Conservation (phyloP, 2,797 vertebrate species). For the Cuniculus paca region DNA sequence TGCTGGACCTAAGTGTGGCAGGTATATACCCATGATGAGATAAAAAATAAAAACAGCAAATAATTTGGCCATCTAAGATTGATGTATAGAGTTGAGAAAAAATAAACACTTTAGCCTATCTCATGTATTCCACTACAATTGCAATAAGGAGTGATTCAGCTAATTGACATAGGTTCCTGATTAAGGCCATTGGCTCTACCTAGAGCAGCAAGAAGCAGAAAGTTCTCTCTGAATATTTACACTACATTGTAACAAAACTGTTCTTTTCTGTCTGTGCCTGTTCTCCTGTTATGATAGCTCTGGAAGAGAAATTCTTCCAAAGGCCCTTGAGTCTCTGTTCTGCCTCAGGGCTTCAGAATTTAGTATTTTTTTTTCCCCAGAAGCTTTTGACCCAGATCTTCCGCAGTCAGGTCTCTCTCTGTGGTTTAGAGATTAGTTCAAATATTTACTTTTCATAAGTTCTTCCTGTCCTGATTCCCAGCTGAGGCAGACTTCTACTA, state of each 20-base stretch:
- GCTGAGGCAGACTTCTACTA: background rate
- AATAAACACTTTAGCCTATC: background rate
- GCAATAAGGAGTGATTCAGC: background rate
- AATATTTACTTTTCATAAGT: background rate
- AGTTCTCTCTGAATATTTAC: background rate
- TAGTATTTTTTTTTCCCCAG: background rate
- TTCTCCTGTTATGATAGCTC: background rate
- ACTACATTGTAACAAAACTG: conserved; percentile 16
- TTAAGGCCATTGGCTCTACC: background rate
- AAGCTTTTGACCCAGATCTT: conserved; percentile 62
- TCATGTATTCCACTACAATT: background rate
- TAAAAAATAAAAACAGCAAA: background rate
- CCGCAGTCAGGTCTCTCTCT: background rate
- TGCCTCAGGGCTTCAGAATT: conserved; percentile 14
- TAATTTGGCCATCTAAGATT: background rate
- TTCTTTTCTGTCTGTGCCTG: background rate
- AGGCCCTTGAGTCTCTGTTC: background rate
- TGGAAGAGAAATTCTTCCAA: background rate
- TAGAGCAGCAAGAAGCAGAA: background rate
- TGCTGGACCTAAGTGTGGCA: background rate
- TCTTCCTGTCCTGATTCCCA: background rate
- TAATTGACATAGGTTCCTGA: background rate
- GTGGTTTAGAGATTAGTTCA: background rate
- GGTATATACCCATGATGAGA: background rate
- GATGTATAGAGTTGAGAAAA: background rate